Evolutionary conservation across 1,140 invertebrate genomes (phyloP), one percentile per base, ranked within the genome.

Genomic region (Drosophila nebulosa): DNA sequence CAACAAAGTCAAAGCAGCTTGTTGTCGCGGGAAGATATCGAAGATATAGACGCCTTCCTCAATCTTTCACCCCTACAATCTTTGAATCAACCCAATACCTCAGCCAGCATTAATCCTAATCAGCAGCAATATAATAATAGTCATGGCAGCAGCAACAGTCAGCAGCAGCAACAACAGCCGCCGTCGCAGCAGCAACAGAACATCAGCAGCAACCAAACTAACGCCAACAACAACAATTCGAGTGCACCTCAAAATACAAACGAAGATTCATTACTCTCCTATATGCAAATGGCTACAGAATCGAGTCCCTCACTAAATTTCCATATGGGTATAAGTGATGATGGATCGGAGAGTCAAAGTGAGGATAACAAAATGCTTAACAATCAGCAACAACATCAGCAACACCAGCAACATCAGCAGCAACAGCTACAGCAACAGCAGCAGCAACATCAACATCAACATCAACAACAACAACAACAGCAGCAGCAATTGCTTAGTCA

Each of bases 231-330:
- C 21, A 71, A 59, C 52, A 80, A 22, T 22, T 69, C 69, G 4
- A 77, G 68, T 67, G 73, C 66, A 1, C 83, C 77, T 0, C 80
- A 79, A 21, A 76, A 89, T 7, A 79, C 78, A 10, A 90, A 90
- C 21, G 90, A 91, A 39, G 90, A 91, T 18, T 90, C 86, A 1
- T 57, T 91, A 53, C 60, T 91, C 0, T 85, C 86, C 7, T 91
- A 90, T 51, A 90, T 91, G 90, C 89, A 91, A 73, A 79, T 91
- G 80, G 75, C 89, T 18, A 81, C 90, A 3, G 89, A 90, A 52
- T 78, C 89, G 21, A 90, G 73, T 72, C 74, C 89, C 1, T 89
- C 84, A 2, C 71, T 90, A 14, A 89, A 90, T 63, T 91, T 91
- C 12, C 79, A 77, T 46, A 90, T 91, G 77, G 86, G 86, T 65